A percentile compares a stretch with the other conserved stretches of the same genome.
phyloP scores from a whole-genome alignment of 37 sponge, comb jelly and placozoan genomes.

The Oopsacas minuta region DNA sequence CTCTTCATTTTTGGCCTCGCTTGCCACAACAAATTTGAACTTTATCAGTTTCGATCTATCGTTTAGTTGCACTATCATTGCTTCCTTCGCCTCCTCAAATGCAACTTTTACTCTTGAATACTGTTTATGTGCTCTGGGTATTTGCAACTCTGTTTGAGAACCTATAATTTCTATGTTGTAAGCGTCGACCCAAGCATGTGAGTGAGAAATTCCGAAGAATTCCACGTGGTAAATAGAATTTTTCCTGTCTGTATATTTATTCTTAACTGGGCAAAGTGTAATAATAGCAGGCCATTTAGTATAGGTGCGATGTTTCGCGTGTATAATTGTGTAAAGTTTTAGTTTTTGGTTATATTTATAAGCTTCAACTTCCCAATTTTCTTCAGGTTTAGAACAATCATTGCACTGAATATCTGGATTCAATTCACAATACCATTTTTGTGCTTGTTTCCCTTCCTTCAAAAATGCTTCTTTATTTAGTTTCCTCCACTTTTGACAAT shows the following conservation, averaged over 20 bases:
- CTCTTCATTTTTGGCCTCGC: not conserved
- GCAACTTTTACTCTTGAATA: not conserved
- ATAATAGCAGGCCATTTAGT: not conserved
- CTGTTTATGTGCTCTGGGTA: not conserved
- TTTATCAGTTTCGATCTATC: not conserved
- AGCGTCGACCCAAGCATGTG: not conserved
- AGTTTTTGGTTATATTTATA: not conserved
- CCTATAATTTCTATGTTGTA: not conserved
- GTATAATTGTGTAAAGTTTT: not conserved
- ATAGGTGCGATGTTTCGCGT: not conserved
- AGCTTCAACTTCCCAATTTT: not conserved
- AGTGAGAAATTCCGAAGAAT: not conserved
- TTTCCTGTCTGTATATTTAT: not conserved
- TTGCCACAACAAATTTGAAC: not conserved
- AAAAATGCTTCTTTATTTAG: not conserved
- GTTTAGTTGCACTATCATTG: not conserved
- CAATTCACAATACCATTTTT: not conserved
- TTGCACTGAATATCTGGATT: not conserved
- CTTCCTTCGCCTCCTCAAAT: not conserved
- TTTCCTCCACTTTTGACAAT: slow-evolving; percentile 6
- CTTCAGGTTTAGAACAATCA: slow-evolving; percentile 16
- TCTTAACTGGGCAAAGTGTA: not conserved
- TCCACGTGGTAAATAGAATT: not conserved
- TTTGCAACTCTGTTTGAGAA: not conserved
- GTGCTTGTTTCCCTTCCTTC: not conserved